Evolutionary conservation across 2,113 vertebrate species (phyloP).

Genomic region (Tychaedon coryphoeus): DNA sequence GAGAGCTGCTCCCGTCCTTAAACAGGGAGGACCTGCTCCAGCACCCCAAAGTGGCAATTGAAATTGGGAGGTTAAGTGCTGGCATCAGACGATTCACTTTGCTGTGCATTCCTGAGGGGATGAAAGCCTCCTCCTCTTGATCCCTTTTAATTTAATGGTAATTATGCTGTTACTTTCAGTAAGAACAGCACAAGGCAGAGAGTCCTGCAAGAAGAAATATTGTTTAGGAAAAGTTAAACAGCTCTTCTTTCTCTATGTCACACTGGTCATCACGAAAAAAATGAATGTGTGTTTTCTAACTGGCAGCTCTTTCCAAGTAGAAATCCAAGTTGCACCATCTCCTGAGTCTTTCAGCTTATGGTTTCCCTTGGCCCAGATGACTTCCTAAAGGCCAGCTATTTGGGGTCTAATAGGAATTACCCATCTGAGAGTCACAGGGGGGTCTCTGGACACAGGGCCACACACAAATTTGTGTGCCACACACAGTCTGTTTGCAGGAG

Average conservation of each 20-base stretch:
- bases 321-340: not conserved
- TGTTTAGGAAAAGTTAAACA: not conserved
- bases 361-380: not conserved
- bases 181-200: not conserved
- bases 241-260: not conserved
- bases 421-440: not conserved
- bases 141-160: constrained; percentile 27
- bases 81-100: constrained; percentile 5
- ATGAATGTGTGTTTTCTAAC: not conserved
- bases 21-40: not conserved
- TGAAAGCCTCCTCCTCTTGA: not conserved
- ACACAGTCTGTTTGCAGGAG: not conserved
- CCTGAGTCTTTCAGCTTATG: not conserved
- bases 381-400: not conserved
- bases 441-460: not conserved
- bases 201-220: not conserved
- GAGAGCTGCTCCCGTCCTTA: not conserved
- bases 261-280: not conserved
- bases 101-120: not conserved
- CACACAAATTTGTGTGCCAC: not conserved
- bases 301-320: not conserved
- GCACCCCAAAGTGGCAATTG: not conserved
- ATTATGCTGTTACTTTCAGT: not conserved
- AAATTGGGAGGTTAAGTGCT: not conserved
- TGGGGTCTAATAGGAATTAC: not conserved